Evolutionary conservation across 2,888 invertebrate species (phyloP).

Genomic region (Rhodophaea formosa): DNA sequence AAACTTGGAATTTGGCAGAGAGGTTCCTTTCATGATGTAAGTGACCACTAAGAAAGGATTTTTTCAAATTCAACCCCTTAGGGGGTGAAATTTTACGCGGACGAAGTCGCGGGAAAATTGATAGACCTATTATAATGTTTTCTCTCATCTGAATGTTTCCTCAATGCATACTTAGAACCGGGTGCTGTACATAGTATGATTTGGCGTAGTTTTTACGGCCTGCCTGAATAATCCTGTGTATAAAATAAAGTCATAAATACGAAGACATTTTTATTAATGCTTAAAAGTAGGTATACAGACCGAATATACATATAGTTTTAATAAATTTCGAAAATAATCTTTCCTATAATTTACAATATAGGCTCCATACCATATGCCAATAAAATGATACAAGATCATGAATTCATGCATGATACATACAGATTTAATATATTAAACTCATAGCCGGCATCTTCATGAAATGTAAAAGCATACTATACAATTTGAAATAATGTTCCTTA

Average conservation of each 20-base stretch:
- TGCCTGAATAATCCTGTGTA: not conserved
- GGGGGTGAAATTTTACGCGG: too few relatives aligned
- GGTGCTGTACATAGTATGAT: too few relatives aligned
- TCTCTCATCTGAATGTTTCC: too few relatives aligned
- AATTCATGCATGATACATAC: too few relatives aligned
- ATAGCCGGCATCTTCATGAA: conserved; percentile 1
- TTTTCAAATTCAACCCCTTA: too few relatives aligned
- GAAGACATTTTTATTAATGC: conserved; percentile 36
- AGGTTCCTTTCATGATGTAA: too few relatives aligned
- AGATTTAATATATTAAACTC: conserved; percentile 1
- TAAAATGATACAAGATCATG: conserved; percentile 3
- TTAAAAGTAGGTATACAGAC: conserved; percentile 39
- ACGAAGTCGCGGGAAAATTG: too few relatives aligned
- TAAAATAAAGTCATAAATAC: conserved; percentile 18
- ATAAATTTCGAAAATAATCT: conserved; percentile 41
- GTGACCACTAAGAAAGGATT: too few relatives aligned
- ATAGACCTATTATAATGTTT: too few relatives aligned
- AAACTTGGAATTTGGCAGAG: too few relatives aligned
- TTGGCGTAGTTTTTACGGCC: too few relatives aligned
- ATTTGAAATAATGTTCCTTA: not conserved
- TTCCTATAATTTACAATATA: conserved; percentile 29
- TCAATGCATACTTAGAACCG: too few relatives aligned
- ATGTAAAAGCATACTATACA: not conserved
- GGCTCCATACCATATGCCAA: conserved; percentile 5
- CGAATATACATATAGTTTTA: conserved; percentile 45